Base-by-base conservation (phyloP, 2,888 invertebrate species). In the Drosophila greeni region DNA sequence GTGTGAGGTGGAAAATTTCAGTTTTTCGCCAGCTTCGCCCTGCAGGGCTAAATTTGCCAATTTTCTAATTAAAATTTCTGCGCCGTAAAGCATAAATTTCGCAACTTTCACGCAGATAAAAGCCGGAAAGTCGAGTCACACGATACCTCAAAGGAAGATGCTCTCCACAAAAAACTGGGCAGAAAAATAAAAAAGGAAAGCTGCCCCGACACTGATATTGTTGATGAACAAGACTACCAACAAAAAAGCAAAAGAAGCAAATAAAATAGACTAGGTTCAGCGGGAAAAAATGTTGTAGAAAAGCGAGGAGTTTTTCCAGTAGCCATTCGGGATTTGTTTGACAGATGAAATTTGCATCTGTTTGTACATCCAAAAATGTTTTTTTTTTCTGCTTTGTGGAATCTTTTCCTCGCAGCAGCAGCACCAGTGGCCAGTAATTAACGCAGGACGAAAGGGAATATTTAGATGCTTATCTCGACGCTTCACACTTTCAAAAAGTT, bases 21-120 rank as follows among this genome's bases (percentile, higher is more conserved):
- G 23, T 58, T 55, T 55, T 36, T 49, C 54, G 51, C 55, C 31
- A 56, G 49, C 40, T 45, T 56, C 42, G 57, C 57, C 57, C 48
- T 34, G 52, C 56, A 57, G 67, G 59, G 73, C 70, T 76, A 74
- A 83, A 81, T 76, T 81, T 78, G 82, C 79, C 81, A 81, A 81
- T 81, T 81, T 81, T 83, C 82, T 81, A 81, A 81, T 81, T 81
- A 81, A 83, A 81, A 81, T 83, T 83, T 81, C 79, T 83, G 83
- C 83, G 75, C 82, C 72, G 82, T 76, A 83, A 81, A 81, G 81
- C 81, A 78, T 81, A 81, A 83, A 81, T 81, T 83, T 82, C 60
- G 51, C 66, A 69, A 76, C 71, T 72, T 80, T 82, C 57, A 70
- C 77, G 75, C 77, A 65, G 73, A 74, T 67, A 66, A 77, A 80